phyloP scores from a whole-genome alignment of 2,113 vertebrate species.

The Bostrychus sinensis region DNA sequence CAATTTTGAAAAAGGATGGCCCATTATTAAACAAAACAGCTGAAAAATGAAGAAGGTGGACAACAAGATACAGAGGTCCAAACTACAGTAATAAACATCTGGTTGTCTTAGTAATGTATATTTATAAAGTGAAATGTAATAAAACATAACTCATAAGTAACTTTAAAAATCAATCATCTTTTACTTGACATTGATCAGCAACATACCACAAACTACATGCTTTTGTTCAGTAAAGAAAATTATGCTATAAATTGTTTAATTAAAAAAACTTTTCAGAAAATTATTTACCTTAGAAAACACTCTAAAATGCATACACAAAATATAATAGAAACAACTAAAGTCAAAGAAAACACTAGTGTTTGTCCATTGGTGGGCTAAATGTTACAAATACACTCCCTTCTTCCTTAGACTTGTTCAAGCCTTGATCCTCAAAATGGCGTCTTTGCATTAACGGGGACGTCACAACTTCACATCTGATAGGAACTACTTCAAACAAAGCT shows the following conservation, averaged over 20 bases:
- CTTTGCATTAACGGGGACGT: constrained; percentile 75
- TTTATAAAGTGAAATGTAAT: not conserved
- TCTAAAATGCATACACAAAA: constrained; percentile 45
- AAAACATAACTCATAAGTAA: not conserved
- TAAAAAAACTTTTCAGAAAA: constrained; percentile 39
- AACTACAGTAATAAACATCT: too few relatives aligned
- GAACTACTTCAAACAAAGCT: constrained; percentile 73
- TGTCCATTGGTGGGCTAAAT: constrained; percentile 78
- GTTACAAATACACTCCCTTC: constrained; percentile 81
- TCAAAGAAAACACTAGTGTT: constrained; percentile 48
- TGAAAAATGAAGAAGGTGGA: too few relatives aligned
- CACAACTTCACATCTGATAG: constrained; percentile 73
- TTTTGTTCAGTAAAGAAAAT: constrained; percentile 48
- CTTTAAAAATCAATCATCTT: not conserved
- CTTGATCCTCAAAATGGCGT: constrained; percentile 66
- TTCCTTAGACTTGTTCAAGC: constrained; percentile 68
- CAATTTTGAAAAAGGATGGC: not conserved
- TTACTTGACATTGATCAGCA: constrained; percentile 13
- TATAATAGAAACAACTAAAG: constrained; percentile 45
- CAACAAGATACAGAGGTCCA: too few relatives aligned
- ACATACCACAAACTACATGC: constrained; percentile 44
- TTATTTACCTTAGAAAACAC: constrained; percentile 47
- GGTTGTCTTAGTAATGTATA: too few relatives aligned
- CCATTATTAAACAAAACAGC: not conserved
- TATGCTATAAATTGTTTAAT: not conserved